phyloP scores from a whole-genome alignment of 1,140 invertebrate species.

The Atta texana region DNA sequence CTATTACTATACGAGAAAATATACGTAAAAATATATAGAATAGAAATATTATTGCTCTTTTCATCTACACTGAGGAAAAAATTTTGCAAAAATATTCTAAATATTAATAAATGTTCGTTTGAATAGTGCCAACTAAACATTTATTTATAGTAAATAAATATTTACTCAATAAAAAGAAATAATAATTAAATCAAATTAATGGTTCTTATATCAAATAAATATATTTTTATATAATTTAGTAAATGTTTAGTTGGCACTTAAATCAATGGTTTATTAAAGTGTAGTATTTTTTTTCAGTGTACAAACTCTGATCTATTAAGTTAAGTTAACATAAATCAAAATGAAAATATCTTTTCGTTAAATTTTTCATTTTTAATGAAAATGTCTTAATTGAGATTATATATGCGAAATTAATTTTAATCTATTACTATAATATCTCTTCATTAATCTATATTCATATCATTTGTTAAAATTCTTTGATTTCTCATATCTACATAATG shows the following conservation, averaged over 20 bases:
- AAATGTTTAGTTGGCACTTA: no score
- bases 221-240: no score
- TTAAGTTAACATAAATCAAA: neutral
- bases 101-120: no score
- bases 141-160: no score
- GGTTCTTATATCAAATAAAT: no score
- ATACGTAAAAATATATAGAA: neutral
- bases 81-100: no score
- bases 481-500: neutral
- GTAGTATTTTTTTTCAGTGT: no score
- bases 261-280: no score
- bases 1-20: neutral
- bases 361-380: neutral
- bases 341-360: neutral
- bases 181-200: no score
- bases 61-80: neutral
- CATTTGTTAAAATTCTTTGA: neutral
- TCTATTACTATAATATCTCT: no score
- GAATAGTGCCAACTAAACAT: no score
- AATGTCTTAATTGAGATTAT: neutral
- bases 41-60: neutral
- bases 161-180: no score
- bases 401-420: neutral
- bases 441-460: neutral
- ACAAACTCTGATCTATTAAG: neutral